Conservation (phyloP, 2,113 vertebrate genomes). For the Mastomys coucha region DNA sequence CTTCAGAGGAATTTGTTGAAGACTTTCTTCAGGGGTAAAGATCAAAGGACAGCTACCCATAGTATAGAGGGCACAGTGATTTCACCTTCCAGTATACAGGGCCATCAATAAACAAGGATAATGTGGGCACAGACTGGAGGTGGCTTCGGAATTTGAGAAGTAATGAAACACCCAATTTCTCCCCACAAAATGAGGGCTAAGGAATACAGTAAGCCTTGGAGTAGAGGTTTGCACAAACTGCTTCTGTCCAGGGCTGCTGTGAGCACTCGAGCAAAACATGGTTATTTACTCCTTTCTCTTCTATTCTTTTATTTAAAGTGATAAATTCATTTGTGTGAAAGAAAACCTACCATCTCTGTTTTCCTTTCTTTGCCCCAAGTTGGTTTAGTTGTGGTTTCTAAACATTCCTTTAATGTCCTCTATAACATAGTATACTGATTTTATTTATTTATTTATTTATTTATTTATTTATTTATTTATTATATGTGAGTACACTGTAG, state of each 20-base stretch:
- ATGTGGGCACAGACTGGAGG: neutral
- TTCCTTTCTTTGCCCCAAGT: constrained; percentile 37
- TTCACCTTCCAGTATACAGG: constrained; percentile 9
- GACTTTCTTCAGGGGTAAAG: constrained; percentile 59
- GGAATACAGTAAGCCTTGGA: constrained; percentile 3
- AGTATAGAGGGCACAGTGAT: neutral
- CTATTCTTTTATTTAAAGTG: constrained; percentile 56
- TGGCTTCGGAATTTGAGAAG: constrained; percentile 2
- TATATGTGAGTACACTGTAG: too few species aligned
- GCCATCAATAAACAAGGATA: constrained; percentile 64
- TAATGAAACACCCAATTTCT: constrained; percentile 48
- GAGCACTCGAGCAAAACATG: neutral
- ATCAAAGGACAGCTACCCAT: constrained; percentile 58
- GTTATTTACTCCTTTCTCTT: constrained; percentile 50
- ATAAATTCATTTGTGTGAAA: constrained; percentile 9
- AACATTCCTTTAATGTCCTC: neutral
- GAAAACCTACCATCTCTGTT: constrained; percentile 19
- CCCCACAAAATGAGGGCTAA: neutral
- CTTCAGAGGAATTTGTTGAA: constrained; percentile 68
- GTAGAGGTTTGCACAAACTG: neutral
- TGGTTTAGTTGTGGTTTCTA: constrained; percentile 42
- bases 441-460: too few species aligned
- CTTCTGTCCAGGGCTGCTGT: constrained; percentile 22
- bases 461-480: too few species aligned
- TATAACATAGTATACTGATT: neutral